Evolutionary conservation across 2,113 vertebrate species (phyloP).

Genomic region (Plecturocebus donacophilus): DNA sequence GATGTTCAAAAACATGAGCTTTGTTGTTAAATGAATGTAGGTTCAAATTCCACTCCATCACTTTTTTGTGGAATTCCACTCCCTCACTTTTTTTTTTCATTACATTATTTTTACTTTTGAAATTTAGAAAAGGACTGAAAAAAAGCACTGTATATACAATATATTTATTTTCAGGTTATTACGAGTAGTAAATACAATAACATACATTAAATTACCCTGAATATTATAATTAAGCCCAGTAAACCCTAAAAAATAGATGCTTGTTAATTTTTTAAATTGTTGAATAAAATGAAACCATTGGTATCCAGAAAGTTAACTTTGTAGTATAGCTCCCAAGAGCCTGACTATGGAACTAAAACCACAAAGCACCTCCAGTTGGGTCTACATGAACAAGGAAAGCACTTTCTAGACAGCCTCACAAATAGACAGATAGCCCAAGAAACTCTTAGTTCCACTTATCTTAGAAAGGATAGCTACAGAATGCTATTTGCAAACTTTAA

Average conservation of each 20-base stretch:
- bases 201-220: background rate
- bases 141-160: background rate
- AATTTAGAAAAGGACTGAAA: background rate
- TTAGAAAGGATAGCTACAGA: background rate
- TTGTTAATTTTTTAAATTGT: background rate
- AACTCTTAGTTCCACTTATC: background rate
- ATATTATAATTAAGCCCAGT: background rate
- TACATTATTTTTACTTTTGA: conserved; percentile 30
- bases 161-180: background rate
- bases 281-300: background rate
- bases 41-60: background rate
- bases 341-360: background rate
- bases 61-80: conserved; percentile 6
- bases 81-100: background rate
- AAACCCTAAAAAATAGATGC: background rate
- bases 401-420: background rate
- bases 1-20: background rate
- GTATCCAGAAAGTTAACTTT: background rate
- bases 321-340: background rate
- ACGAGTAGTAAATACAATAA: background rate
- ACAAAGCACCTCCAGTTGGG: background rate
- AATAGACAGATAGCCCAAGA: background rate
- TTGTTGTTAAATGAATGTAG: background rate
- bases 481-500: conserved; percentile 8
- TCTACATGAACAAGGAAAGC: background rate